Base-by-base conservation (phyloP, 2,888 invertebrate genomes). In the Microplitis manilae region DNA sequence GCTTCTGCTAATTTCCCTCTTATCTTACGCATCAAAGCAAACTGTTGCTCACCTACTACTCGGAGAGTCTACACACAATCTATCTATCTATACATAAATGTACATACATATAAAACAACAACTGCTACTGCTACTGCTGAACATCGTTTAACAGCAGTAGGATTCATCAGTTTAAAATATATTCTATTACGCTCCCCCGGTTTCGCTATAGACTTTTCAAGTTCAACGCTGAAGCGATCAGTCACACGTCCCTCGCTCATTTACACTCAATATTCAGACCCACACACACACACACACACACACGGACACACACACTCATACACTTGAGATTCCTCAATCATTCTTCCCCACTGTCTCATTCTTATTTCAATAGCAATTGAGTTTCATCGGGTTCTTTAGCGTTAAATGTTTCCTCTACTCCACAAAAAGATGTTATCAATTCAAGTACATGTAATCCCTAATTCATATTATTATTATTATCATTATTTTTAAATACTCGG, bases 31-130 rank as follows among this genome's bases (percentile, higher is more conserved):
- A 77, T 76, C 78, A 77, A 78, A 72, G 80, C 86, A 86, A 86
- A 87, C 86, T 86, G 86, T 86, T 86, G 87, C 86, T 86, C 86
- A 50, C 50, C 50, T 50, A 50, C 50, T 50, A 30, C 30, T 30
- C 30, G 4, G 50, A 50, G 50, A 50, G 50, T 50, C 9, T 50
- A 50, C 50, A 50, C 50, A 50, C 50, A 13, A 8, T 50, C 13
- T 13, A 50, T 50, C 85, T 84, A 86, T 86, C 86, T 50, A 9
- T 50, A 50, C 50, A 50, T 50, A 50, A 8, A 50, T 13, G 13
- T 50, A 50, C 13, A 50, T 50, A 50, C 8, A 50, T 8, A 50
- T 8, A 50, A 50, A 50, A 13, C 50, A 50, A 13, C 8, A 9
- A 13, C 8, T 4, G 50, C 13, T 4, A 13, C 13, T 5, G 9